Evolutionary conservation across 2,113 vertebrate species (phyloP), one percentile per base, ranked within the genome.

Genomic region (Perognathus longimembris): DNA sequence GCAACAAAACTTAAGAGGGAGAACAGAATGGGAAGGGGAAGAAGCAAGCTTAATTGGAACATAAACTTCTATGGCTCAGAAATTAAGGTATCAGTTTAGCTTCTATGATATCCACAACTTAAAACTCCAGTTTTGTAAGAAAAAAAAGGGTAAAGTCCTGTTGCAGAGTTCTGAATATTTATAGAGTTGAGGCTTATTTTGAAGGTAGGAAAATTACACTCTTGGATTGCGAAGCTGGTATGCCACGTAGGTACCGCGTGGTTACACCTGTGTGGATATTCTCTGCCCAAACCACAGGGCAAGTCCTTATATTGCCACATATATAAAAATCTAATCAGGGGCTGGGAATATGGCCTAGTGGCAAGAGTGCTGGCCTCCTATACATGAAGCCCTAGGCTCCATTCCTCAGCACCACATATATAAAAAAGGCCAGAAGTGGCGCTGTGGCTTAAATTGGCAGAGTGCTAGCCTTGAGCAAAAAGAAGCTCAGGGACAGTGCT

Each of bases 71-170:
- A 50, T 54, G 67, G 84, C 30, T 66, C 84, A 94, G 64, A 93
- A 93, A 92, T 90, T 40, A 76, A 79, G 88, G 54, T 10, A 45
- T 80, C 6, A 54, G 18, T 79, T 88, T 91, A 83, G 67, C 12
- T 24, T 42, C 34, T 36, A 20, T 15, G 6, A 54, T 64, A 90
- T 8, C 81, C 36, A 82, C 66, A 74, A 88, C 66, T 80, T n/a
- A 50, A 84, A 79, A 94, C n/a, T 30, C 40, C 54, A 54, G 32
- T 59, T 74, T 85, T 12, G 61, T 36, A 74, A 77, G 57, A 81
- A 83, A 93, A 38, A 90, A 20, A 9, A 81, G n/a, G 64, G 10
- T 38, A 1, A 32, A 59, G 42, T 84, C 24, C 40, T 22, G 79
- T 75, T 42, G 71, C 70, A 69, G n/a, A 57, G 45, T 79, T 67